phyloP scores from a whole-genome alignment of 2,888 invertebrate genomes.

The Aquatica leii region DNA sequence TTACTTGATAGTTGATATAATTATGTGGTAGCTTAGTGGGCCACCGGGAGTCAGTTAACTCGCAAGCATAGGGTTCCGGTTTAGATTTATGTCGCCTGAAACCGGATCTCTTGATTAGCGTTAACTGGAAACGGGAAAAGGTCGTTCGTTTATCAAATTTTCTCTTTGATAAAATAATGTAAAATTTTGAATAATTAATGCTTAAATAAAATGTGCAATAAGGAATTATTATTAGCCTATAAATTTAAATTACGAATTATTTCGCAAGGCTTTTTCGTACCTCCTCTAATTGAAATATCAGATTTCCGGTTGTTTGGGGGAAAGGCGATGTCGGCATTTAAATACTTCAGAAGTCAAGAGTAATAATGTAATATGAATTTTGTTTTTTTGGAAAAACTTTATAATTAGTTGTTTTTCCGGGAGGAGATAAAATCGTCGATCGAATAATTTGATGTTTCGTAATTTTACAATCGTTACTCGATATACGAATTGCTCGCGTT shows the following conservation, averaged over 20 bases:
- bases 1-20: conserved; percentile 61
- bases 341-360: conserved; percentile 16
- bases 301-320: conserved; percentile 42
- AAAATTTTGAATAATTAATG: conserved; percentile 8
- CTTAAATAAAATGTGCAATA: conserved; percentile 4
- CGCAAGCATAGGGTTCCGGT: conserved; percentile 52
- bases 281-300: conserved; percentile 48
- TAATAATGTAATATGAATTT: conserved; percentile 9
- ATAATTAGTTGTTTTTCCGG: background rate
- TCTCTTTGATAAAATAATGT: conserved; percentile 8
- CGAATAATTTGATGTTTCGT: too few relatives aligned
- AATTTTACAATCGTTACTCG: background rate
- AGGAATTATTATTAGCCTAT: too few relatives aligned
- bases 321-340: conserved; percentile 22
- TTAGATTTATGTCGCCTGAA: conserved; percentile 58
- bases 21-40: conserved; percentile 57
- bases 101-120: conserved; percentile 52
- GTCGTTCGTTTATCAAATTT: conserved; percentile 24
- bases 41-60: conserved; percentile 62
- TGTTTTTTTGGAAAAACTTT: background rate
- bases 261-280: conserved; percentile 40
- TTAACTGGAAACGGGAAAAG: conserved; percentile 42
- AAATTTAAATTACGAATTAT: conserved; percentile 29
- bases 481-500: background rate
- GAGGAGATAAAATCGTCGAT: background rate